These are phyloP conservation scores for Chitala chitala DNA, from an alignment of 2,113 vertebrate species.

Conservation along the genomic window DNA sequence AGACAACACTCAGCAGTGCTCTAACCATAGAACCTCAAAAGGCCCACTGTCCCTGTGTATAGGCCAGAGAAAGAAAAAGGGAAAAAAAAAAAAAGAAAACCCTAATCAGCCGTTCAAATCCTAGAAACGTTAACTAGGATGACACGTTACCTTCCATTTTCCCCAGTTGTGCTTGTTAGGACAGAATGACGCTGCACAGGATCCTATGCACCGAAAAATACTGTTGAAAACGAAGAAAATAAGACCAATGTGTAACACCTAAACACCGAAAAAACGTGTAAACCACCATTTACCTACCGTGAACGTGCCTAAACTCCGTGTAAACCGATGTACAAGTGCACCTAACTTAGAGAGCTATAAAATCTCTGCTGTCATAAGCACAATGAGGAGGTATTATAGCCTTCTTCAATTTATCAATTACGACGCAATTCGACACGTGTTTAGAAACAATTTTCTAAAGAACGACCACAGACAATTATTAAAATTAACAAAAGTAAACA, in stretches of 20 bases:
- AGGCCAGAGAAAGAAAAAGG: no score
- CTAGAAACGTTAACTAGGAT: not conserved
- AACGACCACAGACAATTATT: no score
- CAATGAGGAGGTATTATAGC: not conserved
- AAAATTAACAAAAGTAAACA: no score
- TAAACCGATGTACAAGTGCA: slow-evolving; percentile 12
- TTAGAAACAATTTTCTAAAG: not conserved
- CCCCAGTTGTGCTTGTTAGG: slow-evolving; percentile 7
- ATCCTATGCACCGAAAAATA: slow-evolving; percentile 12
- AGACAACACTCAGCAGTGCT: not conserved
- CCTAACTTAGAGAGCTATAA: slow-evolving; percentile 15
- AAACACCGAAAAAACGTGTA: not conserved
- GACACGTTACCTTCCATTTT: slow-evolving; percentile 29
- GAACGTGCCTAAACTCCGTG: slow-evolving; percentile 24
- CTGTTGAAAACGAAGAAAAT: not conserved
- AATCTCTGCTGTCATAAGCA: not conserved
- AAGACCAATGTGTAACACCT: not conserved
- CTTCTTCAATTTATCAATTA: slow-evolving; percentile 22
- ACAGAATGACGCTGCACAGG: slow-evolving; percentile 22
- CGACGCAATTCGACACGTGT: not conserved
- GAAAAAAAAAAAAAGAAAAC: no score
- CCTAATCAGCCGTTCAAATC: no score
- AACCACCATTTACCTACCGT: slow-evolving; percentile 10
- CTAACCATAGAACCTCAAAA: not conserved
- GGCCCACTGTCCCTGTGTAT: no score